A percentile compares a stretch with the other conserved stretches of the same genome.
Conservation (phyloP, 2,888 invertebrate genomes). For the Cheilosia vulpina region DNA sequence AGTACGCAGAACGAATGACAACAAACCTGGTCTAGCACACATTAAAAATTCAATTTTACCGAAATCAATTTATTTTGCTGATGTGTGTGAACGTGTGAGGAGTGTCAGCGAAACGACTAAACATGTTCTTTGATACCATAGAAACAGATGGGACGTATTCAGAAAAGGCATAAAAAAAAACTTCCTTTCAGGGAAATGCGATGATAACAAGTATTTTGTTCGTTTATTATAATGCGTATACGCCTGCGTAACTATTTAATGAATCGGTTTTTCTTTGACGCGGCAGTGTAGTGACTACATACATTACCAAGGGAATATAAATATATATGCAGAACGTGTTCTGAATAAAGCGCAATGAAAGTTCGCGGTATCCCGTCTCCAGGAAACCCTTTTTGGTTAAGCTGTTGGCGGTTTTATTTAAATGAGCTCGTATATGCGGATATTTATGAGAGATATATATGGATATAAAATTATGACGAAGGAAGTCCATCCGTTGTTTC, state of each 20-base stretch:
- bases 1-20: background rate
- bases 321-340: slow-evolving; percentile 34
- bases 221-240: slow-evolving; percentile 26
- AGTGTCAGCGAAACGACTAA: slow-evolving; percentile 1
- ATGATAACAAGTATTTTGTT: slow-evolving; percentile 10
- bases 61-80: slow-evolving; percentile 28
- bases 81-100: background rate
- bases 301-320: slow-evolving; percentile 10
- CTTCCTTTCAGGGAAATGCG: slow-evolving; percentile 14
- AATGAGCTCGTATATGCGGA: background rate
- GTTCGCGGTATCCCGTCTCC: slow-evolving; percentile 10
- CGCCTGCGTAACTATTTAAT: slow-evolving; percentile 24
- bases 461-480: slow-evolving; percentile 22
- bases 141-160: slow-evolving; percentile 21
- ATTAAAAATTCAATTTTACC: slow-evolving; percentile 29
- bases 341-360: slow-evolving; percentile 20
- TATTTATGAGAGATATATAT: slow-evolving; percentile 23
- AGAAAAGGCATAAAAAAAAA: background rate
- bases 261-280: slow-evolving; percentile 8
- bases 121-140: slow-evolving; percentile 31
- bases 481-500: background rate
- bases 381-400: slow-evolving; percentile 19
- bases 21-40: background rate
- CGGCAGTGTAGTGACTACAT: background rate
- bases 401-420: background rate